Evolutionary conservation across 2,888 invertebrate genomes (phyloP).

Genomic region (Gasteruption jaculator): DNA sequence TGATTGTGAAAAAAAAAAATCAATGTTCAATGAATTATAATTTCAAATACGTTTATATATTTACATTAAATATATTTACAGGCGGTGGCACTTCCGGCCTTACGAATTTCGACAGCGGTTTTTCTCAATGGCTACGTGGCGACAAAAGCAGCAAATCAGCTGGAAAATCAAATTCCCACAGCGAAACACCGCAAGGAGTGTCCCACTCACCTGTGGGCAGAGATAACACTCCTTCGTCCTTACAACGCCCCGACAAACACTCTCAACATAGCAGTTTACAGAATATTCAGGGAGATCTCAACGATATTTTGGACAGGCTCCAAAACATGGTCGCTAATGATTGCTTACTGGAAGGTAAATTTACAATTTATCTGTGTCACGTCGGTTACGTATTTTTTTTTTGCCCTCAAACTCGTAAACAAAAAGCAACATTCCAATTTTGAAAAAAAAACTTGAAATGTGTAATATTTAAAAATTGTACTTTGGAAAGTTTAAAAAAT

Average conservation of each 20-base stretch:
- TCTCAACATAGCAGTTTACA: slow-evolving; percentile 48
- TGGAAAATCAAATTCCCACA: slow-evolving; percentile 24
- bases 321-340: slow-evolving; percentile 70
- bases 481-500: too few species aligned
- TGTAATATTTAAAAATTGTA: too few species aligned
- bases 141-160: too few species aligned
- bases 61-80: slow-evolving; percentile 3
- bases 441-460: too few species aligned
- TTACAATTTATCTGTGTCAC: slow-evolving; percentile 13
- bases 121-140: slow-evolving; percentile 47
- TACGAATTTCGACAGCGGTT: slow-evolving; percentile 42
- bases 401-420: too few species aligned
- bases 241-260: slow-evolving; percentile 45
- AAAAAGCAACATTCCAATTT: too few species aligned
- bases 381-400: too few species aligned
- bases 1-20: not conserved
- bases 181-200: slow-evolving; percentile 25
- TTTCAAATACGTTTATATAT: not conserved
- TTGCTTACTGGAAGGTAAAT: slow-evolving; percentile 61
- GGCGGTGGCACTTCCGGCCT: not conserved
- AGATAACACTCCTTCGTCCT: slow-evolving; percentile 43
- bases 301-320: slow-evolving; percentile 65
- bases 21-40: slow-evolving; percentile 1
- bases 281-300: slow-evolving; percentile 62
- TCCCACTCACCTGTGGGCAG: slow-evolving; percentile 37